Base-by-base conservation (phyloP, 1,140 invertebrate species). In the Listronotus oregonensis region DNA sequence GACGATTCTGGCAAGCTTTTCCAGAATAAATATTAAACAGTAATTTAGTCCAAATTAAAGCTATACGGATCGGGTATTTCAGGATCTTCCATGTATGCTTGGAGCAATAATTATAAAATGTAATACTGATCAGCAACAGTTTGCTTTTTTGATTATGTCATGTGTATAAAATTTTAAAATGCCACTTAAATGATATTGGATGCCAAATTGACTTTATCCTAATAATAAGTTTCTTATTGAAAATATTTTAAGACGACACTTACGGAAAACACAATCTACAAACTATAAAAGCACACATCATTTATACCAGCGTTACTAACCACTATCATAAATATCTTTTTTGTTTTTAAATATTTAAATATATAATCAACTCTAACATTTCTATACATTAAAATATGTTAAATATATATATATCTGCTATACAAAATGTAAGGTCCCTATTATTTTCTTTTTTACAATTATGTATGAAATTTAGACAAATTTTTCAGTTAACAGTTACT, bases 261-360 rank as follows among this genome's bases (percentile, higher is more conserved):
- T 51, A 68, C 42, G 44, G 52, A 61, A 59, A 72, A 68, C 59
- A 70, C 56, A 49, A 62, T 55, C 55, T 54, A 59, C 43, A 67
- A 34, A 69, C 71, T 77, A 76, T 69, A 71, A 68, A 78, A 78
- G 77, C 77, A 76, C 76, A 78, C 77, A 77, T 72, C 77, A 75
- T 77, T 74, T 77, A 78, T 70, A 78, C 76, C 75, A 69, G 74
- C 75, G 62, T 70, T 66, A 68, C 69, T 72, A 75, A 70, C 43
- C 54, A 64, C 66, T 65, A 66, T 72, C 70, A 74, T 77, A 76
- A 75, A 75, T 75, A 75, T 73, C 69, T 71, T 71, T 74, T 67
- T 72, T 64, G 69, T 55, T 68, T 68, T 67, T 58, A 58, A 64
- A 63, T 65, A 64, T 56, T 64, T 57, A 69, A 64, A 69, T 67